phyloP scores from a whole-genome alignment of 2,113 vertebrate species.

The Chrysemys picta region DNA sequence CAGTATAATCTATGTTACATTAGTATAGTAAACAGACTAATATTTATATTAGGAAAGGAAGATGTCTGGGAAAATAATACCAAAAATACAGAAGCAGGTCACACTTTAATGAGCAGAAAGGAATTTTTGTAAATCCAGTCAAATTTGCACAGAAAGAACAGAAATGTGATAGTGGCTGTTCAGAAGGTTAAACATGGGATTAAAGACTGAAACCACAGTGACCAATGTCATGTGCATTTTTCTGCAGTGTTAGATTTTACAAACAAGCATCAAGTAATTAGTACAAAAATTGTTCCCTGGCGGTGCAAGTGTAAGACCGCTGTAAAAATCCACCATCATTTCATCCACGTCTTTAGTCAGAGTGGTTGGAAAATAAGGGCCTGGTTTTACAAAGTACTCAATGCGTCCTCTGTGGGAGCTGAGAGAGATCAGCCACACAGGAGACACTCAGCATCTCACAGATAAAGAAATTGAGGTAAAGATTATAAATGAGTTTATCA shows the following conservation, averaged over 20 bases:
- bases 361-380: not conserved
- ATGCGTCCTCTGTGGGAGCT: not conserved
- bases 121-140: not conserved
- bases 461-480: not conserved
- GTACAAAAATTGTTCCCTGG: not conserved
- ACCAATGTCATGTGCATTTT: not conserved
- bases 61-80: not conserved
- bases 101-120: not conserved
- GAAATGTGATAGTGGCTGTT: not conserved
- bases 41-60: not conserved
- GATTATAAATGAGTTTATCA: not conserved
- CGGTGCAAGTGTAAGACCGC: not conserved
- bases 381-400: not conserved
- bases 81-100: not conserved
- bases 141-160: not conserved
- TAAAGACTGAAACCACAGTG: not conserved
- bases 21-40: not conserved
- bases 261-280: not conserved
- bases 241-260: not conserved
- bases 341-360: not conserved
- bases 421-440: not conserved
- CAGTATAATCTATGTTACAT: not conserved
- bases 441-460: not conserved
- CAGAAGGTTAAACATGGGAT: not conserved
- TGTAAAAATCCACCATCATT: not conserved